Base-by-base conservation (phyloP, 2,113 vertebrate genomes). In the Megaceryle torquata region DNA sequence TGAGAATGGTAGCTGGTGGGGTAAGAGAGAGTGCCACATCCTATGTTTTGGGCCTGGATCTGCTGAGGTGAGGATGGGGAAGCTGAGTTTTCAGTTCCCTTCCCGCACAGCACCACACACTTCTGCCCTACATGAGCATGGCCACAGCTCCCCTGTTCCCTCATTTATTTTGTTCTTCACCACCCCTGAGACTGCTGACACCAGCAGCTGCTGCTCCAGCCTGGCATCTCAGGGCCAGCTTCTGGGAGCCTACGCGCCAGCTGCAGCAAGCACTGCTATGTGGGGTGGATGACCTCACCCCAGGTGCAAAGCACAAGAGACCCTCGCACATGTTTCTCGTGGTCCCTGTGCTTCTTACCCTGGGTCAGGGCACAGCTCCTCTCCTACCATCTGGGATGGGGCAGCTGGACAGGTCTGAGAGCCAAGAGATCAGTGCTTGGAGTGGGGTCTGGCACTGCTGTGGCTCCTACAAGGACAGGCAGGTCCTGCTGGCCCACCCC, bases 51-150 rank as follows among this genome's bases (percentile, higher is more conserved):
- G 37, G 21, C 21, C 69, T 68, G 76, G 37, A 54, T 86, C 19
- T 69, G 44, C 88, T 83, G 86, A 83, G 54, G 43, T 50, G 85
- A 81, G 44, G 67, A 65, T 74, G n/a, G 7, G 85, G 75, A 93
- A 94, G 41, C 75, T 72, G 75, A 61, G 50, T 61, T 94, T 93
- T 91, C 92, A 29, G 75, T 94, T 96, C 92, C 68, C 15, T 67
- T 91, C 41, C 25, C 44, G 50, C 4, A 10, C 15, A 16, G 22
- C 29, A 61, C 7, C 44, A 57, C 9, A 29, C 16, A 0, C 22
- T 64, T 22, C 70, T 69, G 53, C 53, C 17, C 43, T 22, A 29
- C 0, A 0, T 19, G 56, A 50, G 41, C 4, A 5, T 1, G 5
- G 39, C 33, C 2, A 13, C 37, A 72, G 67, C 35, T 57, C 39